Evolutionary conservation across 2,888 invertebrate species (phyloP).

Genomic region (Andrena trimmerana): DNA sequence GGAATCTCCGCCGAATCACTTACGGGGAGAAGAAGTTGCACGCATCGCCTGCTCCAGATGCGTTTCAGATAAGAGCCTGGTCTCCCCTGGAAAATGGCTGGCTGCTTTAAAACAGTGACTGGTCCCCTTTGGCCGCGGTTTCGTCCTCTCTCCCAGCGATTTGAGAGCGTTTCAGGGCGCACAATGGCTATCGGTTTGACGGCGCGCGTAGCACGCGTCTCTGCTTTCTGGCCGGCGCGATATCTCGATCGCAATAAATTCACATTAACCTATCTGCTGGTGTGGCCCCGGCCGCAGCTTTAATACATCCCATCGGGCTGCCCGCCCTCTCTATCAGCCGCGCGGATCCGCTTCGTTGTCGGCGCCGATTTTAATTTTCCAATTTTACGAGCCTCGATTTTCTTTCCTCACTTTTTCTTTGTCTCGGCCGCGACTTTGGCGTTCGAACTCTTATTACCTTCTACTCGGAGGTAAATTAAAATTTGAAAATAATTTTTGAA

Average conservation of each 20-base stretch:
- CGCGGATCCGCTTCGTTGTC: constrained; percentile 65
- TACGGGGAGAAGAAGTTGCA: constrained; percentile 39
- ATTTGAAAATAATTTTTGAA: too few relatives aligned
- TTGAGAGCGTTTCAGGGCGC: constrained; percentile 64
- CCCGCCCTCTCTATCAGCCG: constrained; percentile 28
- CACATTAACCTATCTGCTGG: constrained; percentile 84
- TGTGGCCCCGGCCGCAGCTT: constrained; percentile 75
- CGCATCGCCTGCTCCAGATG: constrained; percentile 36
- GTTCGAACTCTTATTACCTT: neutral
- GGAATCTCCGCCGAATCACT: constrained; percentile 32
- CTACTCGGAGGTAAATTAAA: too few relatives aligned
- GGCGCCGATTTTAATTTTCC: constrained; percentile 74
- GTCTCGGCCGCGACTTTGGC: neutral
- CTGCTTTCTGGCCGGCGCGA: constrained; percentile 76
- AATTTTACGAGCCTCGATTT: constrained; percentile 61
- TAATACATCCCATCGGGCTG: constrained; percentile 68
- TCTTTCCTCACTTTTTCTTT: neutral
- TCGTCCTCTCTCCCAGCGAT: constrained; percentile 45
- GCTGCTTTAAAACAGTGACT: constrained; percentile 75
- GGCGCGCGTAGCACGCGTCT: constrained; percentile 80
- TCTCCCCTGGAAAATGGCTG: constrained; percentile 67
- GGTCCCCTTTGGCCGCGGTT: constrained; percentile 35
- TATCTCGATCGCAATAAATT: constrained; percentile 84
- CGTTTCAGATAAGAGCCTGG: constrained; percentile 36
- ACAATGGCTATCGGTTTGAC: constrained; percentile 78